Evolutionary conservation across 2,797 vertebrate species (phyloP).

Genomic region (Halcyon smyrnensis): DNA sequence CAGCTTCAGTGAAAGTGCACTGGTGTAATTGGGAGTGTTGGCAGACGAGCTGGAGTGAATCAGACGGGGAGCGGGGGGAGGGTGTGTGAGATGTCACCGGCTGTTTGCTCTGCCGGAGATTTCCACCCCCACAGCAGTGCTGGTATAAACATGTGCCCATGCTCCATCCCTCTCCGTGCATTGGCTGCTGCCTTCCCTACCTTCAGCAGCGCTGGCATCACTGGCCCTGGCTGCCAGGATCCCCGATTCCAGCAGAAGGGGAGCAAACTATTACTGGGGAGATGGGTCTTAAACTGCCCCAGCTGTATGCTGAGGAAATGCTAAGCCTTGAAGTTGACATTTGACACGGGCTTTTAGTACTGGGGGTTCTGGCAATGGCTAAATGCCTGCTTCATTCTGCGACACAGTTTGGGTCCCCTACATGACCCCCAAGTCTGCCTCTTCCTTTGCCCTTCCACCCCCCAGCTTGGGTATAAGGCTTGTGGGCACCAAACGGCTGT

Average conservation of each 20-base stretch:
- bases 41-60: conserved; percentile 51
- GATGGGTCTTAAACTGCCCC: not conserved
- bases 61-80: not conserved
- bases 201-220: not conserved
- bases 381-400: not conserved
- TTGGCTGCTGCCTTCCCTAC: not conserved
- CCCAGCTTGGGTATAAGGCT: not conserved
- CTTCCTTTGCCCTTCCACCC: not conserved
- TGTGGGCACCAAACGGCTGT: not conserved
- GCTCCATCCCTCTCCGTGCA: not conserved
- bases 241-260: not conserved
- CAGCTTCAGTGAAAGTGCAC: not conserved
- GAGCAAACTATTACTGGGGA: not conserved
- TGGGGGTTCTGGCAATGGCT: not conserved
- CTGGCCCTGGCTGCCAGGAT: rapidly evolving
- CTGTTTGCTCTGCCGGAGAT: conserved; percentile 53
- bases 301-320: not conserved
- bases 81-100: conserved; percentile 22
- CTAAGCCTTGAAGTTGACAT: not conserved
- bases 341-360: not conserved
- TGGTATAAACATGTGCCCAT: not conserved
- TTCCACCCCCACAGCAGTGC: conserved; percentile 53
- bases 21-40: not conserved
- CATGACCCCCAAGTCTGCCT: not conserved
- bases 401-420: not conserved